phyloP scores from a whole-genome alignment of 1,140 invertebrate species.

The Ooceraea biroi region DNA sequence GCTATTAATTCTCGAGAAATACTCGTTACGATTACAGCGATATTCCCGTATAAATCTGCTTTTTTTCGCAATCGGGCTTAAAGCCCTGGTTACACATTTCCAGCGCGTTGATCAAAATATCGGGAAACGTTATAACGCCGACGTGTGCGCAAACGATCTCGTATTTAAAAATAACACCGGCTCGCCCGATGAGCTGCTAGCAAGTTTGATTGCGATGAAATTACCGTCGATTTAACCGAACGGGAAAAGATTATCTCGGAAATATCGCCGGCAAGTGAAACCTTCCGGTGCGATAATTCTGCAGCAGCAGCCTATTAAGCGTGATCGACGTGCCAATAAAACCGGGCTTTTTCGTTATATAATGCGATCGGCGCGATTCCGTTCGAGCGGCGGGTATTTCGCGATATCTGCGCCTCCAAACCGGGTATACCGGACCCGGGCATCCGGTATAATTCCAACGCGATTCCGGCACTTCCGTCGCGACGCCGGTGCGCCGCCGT shows the following conservation, averaged over 20 bases:
- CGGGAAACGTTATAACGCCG: neutral
- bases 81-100: neutral
- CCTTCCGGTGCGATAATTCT: slow-evolving; percentile 10
- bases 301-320: slow-evolving; percentile 34
- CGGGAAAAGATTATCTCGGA: slow-evolving; percentile 49
- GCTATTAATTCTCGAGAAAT: neutral
- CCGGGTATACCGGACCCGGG: too few relatives aligned
- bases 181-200: slow-evolving; percentile 13
- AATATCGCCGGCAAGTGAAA: slow-evolving; percentile 43
- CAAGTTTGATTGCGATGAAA: slow-evolving; percentile 57
- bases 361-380: slow-evolving; percentile 35
- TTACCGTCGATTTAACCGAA: slow-evolving; percentile 53
- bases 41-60: neutral
- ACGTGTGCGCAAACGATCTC: neutral
- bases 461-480: slow-evolving; percentile 49
- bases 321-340: slow-evolving; percentile 49
- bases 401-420: slow-evolving; percentile 6
- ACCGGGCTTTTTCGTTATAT: slow-evolving; percentile 49
- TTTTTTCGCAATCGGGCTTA: slow-evolving; percentile 16
- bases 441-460: slow-evolving; percentile 33
- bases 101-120: slow-evolving; percentile 23
- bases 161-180: slow-evolving; percentile 35
- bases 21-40: slow-evolving; percentile 11
- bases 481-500: neutral
- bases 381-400: slow-evolving; percentile 14